Base-by-base conservation (phyloP, 1,140 invertebrate genomes). In the Acromyrmex charruanus region DNA sequence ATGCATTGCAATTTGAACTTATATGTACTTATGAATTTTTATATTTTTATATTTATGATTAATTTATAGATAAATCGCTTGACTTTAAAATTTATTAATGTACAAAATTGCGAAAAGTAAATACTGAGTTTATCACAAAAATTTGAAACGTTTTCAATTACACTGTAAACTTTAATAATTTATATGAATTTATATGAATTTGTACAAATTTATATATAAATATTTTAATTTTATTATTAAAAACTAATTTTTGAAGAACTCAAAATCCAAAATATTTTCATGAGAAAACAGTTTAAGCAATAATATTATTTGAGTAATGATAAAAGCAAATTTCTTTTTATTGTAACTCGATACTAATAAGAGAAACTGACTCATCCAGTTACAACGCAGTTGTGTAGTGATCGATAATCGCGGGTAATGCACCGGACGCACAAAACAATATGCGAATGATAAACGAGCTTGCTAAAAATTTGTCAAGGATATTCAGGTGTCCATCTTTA, bases 311-410 rank as follows among this genome's bases (percentile, higher is more conserved):
- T 68, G 4, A 10, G 18, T 5, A 21, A 69, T 44, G 25, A 71
- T 44, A 71, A 75, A 75, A 59, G 31, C n/a, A 69, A 69, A 74
- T 66, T 79, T 49, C 25, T 63, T 63, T 14, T 77, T 6, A 39
- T 21, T 16, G 9, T 77, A 77, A 65, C 28, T 79, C 5, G 5
- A 53, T 28, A 28, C 1, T 25, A 44, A 5, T 31, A 2, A n/a
- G 3, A 58, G 16, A 55, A 61, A 69, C 49, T 69, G 63, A 81
- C 51, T 58, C 49, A 55, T 53, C n/a, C n/a, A n/a, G 6, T n/a
- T 28, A 44, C 16, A 44, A 10, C 55, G 31, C 35, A 49, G 0
- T 44, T 44, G 39, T 68, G 31, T 28, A 80, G 14, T 16, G 31
- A 44, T 81, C 31, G 10, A 81, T 63, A 81, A 71, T 81, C 18